A percentile compares a stretch with the other conserved stretches of the same genome.
Evolutionary conservation across 1,140 invertebrate species (phyloP).

Genomic region (Paralvinella palmiformis): DNA sequence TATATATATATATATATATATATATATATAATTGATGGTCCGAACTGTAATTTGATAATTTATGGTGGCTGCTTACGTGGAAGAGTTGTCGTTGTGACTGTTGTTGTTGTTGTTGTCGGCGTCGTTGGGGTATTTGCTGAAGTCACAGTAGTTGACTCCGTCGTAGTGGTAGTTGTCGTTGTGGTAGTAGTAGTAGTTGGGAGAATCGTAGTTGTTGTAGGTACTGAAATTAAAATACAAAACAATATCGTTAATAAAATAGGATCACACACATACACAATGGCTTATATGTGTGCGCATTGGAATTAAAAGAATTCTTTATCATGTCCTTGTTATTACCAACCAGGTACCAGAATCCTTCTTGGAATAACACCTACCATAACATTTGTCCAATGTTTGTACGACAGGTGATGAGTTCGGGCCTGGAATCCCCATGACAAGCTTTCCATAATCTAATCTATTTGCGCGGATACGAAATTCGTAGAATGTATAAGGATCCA

Average conservation of each 20-base stretch:
- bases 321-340: background rate
- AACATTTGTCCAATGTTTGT: background rate
- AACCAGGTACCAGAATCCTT: background rate
- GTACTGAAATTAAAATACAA: background rate
- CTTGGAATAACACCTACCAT: background rate
- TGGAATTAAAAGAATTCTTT: background rate
- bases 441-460: background rate
- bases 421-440: background rate
- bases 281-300: background rate
- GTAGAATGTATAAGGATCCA: too few relatives aligned
- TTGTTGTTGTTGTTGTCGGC: constrained; percentile 9
- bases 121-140: background rate
- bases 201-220: too few relatives aligned
- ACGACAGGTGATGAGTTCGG: background rate
- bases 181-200: background rate
- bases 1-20: background rate
- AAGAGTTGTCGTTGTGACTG: constrained; percentile 3
- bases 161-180: background rate
- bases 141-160: background rate
- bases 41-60: background rate
- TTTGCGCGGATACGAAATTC: background rate
- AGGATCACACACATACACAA: background rate
- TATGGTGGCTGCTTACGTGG: background rate
- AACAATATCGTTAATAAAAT: background rate
- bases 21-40: background rate